Evolutionary conservation across 2,113 vertebrate genomes (phyloP).

Genomic region (Aptenodytes forsteri): DNA sequence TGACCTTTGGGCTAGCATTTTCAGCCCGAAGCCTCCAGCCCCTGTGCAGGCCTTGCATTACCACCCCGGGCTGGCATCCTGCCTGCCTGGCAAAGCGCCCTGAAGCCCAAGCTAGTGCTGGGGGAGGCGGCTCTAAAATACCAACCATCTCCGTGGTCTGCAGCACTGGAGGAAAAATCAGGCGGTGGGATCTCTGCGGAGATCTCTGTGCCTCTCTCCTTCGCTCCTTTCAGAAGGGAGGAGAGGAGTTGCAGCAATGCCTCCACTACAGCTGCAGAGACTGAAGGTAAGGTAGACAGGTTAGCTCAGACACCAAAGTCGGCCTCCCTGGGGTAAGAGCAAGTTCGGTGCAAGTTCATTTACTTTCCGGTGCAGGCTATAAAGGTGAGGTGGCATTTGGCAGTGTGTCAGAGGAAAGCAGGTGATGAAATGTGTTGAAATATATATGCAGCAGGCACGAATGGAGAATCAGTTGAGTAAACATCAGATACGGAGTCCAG

Average conservation of each 20-base stretch:
- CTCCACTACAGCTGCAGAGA: not conserved
- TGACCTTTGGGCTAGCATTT: not conserved
- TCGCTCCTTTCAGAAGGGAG: not conserved
- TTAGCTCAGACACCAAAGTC: not conserved
- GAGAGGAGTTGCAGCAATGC: not conserved
- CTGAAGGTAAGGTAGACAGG: not conserved
- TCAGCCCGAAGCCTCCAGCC: rapidly evolving
- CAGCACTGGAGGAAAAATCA: not conserved
- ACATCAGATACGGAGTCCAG: not conserved
- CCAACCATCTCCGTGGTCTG: not conserved
- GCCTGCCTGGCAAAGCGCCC: not conserved
- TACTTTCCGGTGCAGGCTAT: not conserved
- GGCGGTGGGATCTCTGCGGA: rapidly evolving
- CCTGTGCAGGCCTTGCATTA: not conserved
- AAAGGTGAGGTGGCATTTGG: not conserved
- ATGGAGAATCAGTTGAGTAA: not conserved
- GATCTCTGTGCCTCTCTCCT: not conserved
- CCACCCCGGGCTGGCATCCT: not conserved
- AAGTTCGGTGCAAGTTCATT: not conserved
- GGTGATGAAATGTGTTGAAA: not conserved
- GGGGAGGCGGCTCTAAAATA: not conserved
- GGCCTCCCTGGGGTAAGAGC: not conserved
- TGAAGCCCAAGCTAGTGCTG: not conserved
- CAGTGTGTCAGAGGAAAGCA: not conserved
- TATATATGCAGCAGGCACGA: rapidly evolving